Percentiles rank a stretch among this genome's conserved stretches.
These are phyloP conservation scores for Atractosteus spatula DNA, from an alignment of 2,113 vertebrate genomes.

Conservation along the genomic window DNA sequence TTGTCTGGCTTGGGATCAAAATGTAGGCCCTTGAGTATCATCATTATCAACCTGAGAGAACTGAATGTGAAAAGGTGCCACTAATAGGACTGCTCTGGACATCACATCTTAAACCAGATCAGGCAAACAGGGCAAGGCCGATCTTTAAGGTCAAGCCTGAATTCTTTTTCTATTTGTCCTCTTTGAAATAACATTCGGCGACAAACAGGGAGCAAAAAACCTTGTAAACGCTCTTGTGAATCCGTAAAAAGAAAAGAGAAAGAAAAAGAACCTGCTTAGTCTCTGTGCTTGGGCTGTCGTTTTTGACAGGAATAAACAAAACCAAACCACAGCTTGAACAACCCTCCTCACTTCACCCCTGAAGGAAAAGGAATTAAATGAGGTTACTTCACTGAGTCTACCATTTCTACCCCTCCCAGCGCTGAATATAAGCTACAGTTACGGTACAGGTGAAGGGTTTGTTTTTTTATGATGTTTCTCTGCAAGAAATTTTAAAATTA, in stretches of 20 bases:
- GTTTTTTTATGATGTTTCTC: too few relatives aligned
- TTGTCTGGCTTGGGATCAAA: slow-evolving; percentile 64
- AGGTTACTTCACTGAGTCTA: too few relatives aligned
- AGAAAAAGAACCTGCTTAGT: neutral
- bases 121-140: slow-evolving; percentile 56
- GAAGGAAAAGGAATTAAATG: too few relatives aligned
- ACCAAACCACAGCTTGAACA: too few relatives aligned
- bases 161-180: slow-evolving; percentile 33
- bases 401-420: too few relatives aligned
- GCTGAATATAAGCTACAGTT: too few relatives aligned
- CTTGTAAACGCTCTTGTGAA: slow-evolving; percentile 11
- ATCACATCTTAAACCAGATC: slow-evolving; percentile 69
- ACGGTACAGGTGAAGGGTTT: too few relatives aligned
- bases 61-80: slow-evolving; percentile 60
- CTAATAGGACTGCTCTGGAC: slow-evolving; percentile 68
- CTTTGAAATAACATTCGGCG: slow-evolving; percentile 26
- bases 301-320: neutral
- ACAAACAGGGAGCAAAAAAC: neutral
- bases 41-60: slow-evolving; percentile 61
- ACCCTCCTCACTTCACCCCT: too few relatives aligned
- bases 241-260: neutral
- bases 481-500: too few relatives aligned
- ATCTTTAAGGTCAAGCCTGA: slow-evolving; percentile 68
- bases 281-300: neutral
- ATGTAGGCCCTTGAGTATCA: slow-evolving; percentile 53